Percentiles rank a stretch among this genome's conserved stretches.
Conservation (phyloP, 2,113 vertebrate species). For the Halichoeres trimaculatus region DNA sequence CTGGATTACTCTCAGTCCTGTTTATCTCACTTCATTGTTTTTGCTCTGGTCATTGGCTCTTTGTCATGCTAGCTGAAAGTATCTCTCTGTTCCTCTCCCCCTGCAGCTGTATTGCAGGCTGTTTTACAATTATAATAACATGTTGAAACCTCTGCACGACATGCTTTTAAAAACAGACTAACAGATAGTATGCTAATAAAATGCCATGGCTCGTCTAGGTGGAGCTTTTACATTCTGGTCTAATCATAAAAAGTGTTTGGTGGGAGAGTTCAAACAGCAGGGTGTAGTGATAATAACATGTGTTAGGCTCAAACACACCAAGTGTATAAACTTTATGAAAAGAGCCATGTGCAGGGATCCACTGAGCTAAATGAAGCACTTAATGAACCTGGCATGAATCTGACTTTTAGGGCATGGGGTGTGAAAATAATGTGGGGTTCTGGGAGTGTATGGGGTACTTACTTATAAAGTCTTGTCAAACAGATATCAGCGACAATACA, state of each 20-base stretch:
- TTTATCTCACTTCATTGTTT: constrained; percentile 23
- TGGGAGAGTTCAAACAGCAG: constrained; percentile 55
- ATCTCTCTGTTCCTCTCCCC: constrained; percentile 6
- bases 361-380: constrained; percentile 61
- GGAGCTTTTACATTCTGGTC: constrained; percentile 32
- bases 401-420: not conserved
- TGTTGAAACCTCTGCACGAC: constrained; percentile 49
- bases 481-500: not conserved
- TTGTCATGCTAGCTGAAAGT: constrained; percentile 16
- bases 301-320: constrained; percentile 40
- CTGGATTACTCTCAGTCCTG: constrained; percentile 7
- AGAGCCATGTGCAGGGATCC: constrained; percentile 26
- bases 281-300: constrained; percentile 60
- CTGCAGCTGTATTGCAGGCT: constrained; percentile 58
- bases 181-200: constrained; percentile 61
- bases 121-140: constrained; percentile 51
- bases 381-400: constrained; percentile 64
- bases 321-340: constrained; percentile 50
- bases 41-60: not conserved
- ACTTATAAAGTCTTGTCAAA: not conserved
- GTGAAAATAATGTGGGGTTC: not conserved
- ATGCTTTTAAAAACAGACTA: constrained; percentile 54
- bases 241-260: constrained; percentile 56
- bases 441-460: constrained; percentile 44
- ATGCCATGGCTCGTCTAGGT: constrained; percentile 51